A percentile compares a stretch with the other conserved stretches of the same genome.
These are phyloP conservation scores for Beaufortia kweichowensis DNA, from an alignment of 2,113 vertebrate genomes.

Conservation along the genomic window DNA sequence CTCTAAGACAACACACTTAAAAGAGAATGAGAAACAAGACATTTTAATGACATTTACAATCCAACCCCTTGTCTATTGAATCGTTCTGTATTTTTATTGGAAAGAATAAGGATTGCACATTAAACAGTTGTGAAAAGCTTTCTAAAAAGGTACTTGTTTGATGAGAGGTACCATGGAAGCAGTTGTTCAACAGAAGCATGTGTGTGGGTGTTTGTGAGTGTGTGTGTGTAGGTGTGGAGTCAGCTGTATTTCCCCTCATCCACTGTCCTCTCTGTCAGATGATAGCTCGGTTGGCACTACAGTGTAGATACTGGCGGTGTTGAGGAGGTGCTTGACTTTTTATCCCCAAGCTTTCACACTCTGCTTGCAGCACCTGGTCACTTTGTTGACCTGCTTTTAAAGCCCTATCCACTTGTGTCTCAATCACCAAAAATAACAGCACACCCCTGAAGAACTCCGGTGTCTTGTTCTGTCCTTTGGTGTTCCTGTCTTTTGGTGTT, in stretches of 20 bases:
- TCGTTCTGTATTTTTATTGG: background rate
- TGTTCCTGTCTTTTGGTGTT: background rate
- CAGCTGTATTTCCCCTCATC: constrained; percentile 35
- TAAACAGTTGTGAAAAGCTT: constrained; percentile 43
- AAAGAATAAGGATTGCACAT: background rate
- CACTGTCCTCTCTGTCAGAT: constrained; percentile 35
- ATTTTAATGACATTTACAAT: constrained; percentile 5
- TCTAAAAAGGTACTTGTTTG: constrained; percentile 44
- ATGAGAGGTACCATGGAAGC: constrained; percentile 36
- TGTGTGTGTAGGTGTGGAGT: constrained; percentile 47
- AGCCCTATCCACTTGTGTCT: constrained; percentile 70
- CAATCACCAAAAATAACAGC: constrained; percentile 80
- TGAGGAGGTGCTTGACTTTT: constrained; percentile 62
- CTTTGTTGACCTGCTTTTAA: constrained; percentile 73
- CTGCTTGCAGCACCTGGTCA: constrained; percentile 69
- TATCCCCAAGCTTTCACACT: constrained; percentile 63
- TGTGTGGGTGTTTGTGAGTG: constrained; percentile 25
- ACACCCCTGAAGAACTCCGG: constrained; percentile 68
- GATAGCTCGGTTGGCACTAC: constrained; percentile 54
- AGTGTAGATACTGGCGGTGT: constrained; percentile 49
- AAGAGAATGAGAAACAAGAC: background rate
- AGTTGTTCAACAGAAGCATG: constrained; percentile 39
- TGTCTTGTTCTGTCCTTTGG: constrained; percentile 43
- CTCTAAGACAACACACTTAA: background rate
- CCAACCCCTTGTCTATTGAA: background rate